phyloP scores from a whole-genome alignment of 2,797 vertebrate species.

The Taenioides sp. region DNA sequence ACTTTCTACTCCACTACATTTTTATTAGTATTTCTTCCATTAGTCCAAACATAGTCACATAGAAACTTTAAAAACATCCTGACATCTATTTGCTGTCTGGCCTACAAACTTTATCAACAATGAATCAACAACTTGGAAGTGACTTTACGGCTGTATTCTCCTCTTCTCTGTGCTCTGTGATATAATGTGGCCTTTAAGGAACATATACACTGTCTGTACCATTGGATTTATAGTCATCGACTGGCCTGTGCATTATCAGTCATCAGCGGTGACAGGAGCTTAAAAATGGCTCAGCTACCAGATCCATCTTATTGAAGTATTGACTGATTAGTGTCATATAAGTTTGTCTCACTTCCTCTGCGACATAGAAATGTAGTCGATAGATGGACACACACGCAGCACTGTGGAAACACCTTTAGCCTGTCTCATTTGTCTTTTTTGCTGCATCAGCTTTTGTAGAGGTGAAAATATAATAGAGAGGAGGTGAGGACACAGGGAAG shows the following conservation, averaged over 20 bases:
- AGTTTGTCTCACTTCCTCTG: conserved; percentile 27
- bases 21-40: too few species aligned
- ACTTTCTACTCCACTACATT: too few species aligned
- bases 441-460: conserved; percentile 64
- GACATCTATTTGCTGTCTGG: not conserved
- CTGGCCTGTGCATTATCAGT: conserved; percentile 35
- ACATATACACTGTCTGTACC: conserved; percentile 3
- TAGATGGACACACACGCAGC: conserved; percentile 10
- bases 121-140: not conserved
- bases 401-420: conserved; percentile 13
- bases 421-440: conserved; percentile 49
- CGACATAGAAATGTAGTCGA: conserved; percentile 5
- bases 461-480: conserved; percentile 45
- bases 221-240: conserved; percentile 1
- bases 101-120: not conserved
- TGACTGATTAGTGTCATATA: conserved; percentile 34
- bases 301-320: conserved; percentile 42
- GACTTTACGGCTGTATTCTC: not conserved
- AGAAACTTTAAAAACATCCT: not conserved
- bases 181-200: conserved; percentile 4
- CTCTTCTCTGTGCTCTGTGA: not conserved
- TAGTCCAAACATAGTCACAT: too few species aligned
- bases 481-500: conserved; percentile 40
- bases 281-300: conserved; percentile 31
- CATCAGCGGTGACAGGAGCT: conserved; percentile 22